These are phyloP conservation scores for Abramis brama DNA, from an alignment of 2,113 vertebrate genomes.

Conservation along the genomic window DNA sequence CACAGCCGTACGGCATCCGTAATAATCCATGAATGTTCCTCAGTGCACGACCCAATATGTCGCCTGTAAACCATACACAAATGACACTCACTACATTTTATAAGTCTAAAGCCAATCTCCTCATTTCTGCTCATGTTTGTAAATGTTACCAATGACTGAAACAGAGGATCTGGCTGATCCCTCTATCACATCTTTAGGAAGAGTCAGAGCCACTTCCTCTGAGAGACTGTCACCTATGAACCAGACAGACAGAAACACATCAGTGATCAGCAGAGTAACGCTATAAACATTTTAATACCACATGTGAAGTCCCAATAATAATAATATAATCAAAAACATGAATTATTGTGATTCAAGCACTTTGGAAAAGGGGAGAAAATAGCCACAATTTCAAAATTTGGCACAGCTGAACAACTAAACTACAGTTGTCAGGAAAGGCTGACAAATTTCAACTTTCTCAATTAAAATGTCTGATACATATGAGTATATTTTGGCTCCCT, in stretches of 20 bases:
- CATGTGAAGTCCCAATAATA: too few species aligned
- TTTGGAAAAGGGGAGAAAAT: too few species aligned
- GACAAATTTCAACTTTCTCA: background rate
- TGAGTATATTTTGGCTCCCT: background rate
- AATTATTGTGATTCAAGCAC: too few species aligned
- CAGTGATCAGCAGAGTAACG: background rate
- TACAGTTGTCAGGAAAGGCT: too few species aligned
- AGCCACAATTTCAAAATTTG: too few species aligned
- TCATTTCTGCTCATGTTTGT: background rate
- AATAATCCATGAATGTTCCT: constrained; percentile 77
- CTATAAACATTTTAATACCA: background rate
- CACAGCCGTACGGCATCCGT: constrained; percentile 81
- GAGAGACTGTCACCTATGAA: constrained; percentile 43
- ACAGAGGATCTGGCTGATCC: constrained; percentile 79
- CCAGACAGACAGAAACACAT: background rate
- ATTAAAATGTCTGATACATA: background rate
- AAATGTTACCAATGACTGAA: constrained; percentile 79
- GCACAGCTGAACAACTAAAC: too few species aligned
- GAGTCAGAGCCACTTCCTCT: constrained; percentile 31
- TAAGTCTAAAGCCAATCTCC: background rate
- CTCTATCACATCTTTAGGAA: constrained; percentile 64
- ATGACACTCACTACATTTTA: background rate
- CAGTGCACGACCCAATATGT: constrained; percentile 78
- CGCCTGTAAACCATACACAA: constrained; percentile 67
- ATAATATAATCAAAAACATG: too few species aligned